Evolutionary conservation across 2,888 invertebrate genomes (phyloP), one percentile per base, ranked within the genome.

Genomic region (Protophormia terraenovae): DNA sequence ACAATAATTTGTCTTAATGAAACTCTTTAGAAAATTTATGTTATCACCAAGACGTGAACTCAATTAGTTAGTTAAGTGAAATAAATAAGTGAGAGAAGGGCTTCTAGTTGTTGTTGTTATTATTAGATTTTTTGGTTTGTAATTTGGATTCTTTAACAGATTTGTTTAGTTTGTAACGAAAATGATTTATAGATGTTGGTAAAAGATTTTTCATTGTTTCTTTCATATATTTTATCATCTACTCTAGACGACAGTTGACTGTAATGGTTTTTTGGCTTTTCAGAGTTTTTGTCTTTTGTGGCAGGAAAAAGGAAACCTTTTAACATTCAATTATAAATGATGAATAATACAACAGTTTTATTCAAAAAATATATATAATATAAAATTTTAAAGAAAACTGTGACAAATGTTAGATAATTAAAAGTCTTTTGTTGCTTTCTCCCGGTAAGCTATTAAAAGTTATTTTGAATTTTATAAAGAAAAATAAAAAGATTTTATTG

Each of bases 1-100:
- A 92, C 91, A 92, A 92, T 92, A 92, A 92, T 92, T 92, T 91
- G 92, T 92, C 91, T 91, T 92, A 92, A 92, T 92, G 92, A 92
- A 92, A 92, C 90, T 91, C 90, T 69, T 69, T 55, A 87, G 88
- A 88, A 91, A 90, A 92, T 92, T 92, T 92, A 92, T 92, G 92
- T 90, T 89, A 91, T 91, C 90, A 89, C 87, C 86, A 80, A 87
- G 89, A 91, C 91, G 91, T 91, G 91, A 75, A 71, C 75, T 75
- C 78, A 82, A 82, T 82, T 82, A 82, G 78, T 85, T 71, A 62
- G 78, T 85, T 71, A 62, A 78, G 50, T 38, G 50, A 60, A 27
- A 22, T 4, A 16, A 45, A 71, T 47, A 14, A 58, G 14, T 14
- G 12, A 22, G 50, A 22, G 24, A 5, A 71, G 47, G 71, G 76